Conservation (phyloP, 2,797 vertebrate species). For the Staurois parvus region DNA sequence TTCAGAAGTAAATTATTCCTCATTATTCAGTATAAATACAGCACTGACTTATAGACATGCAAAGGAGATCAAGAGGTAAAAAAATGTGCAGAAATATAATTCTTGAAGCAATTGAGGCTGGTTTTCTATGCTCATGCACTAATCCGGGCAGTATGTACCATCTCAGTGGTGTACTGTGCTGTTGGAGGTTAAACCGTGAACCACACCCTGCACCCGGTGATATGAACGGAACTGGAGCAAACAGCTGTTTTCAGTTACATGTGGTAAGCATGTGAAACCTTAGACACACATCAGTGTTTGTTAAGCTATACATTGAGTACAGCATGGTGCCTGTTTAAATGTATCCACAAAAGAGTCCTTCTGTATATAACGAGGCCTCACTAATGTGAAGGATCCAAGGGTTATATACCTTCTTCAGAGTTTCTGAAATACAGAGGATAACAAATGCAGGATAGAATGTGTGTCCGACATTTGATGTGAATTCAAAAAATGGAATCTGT, state of each 20-base stretch:
- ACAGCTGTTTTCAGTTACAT: conserved; percentile 41
- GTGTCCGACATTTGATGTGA: too few species aligned
- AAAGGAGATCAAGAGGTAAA: not conserved
- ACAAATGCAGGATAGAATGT: too few species aligned
- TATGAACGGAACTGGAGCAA: conserved; percentile 9
- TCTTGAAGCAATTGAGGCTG: not conserved
- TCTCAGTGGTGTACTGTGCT: not conserved
- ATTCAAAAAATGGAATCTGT: too few species aligned
- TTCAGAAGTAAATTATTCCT: too few species aligned
- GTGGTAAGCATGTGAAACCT: not conserved
- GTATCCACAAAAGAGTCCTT: not conserved
- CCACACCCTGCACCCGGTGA: conserved; percentile 11
- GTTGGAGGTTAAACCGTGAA: conserved; percentile 8
- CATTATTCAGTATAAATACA: too few species aligned
- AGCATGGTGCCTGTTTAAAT: not conserved
- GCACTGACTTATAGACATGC: not conserved
- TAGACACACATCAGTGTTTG: not conserved
- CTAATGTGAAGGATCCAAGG: not conserved
- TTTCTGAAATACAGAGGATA: too few species aligned
- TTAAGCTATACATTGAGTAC: not conserved
- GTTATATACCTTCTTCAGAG: too few species aligned
- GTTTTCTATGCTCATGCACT: not conserved
- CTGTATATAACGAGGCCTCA: not conserved
- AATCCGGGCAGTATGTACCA: not conserved
- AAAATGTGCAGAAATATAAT: not conserved